These are phyloP conservation scores for Chiroxiphia lanceolata DNA, from an alignment of 2,797 vertebrate genomes.

Conservation along the genomic window DNA sequence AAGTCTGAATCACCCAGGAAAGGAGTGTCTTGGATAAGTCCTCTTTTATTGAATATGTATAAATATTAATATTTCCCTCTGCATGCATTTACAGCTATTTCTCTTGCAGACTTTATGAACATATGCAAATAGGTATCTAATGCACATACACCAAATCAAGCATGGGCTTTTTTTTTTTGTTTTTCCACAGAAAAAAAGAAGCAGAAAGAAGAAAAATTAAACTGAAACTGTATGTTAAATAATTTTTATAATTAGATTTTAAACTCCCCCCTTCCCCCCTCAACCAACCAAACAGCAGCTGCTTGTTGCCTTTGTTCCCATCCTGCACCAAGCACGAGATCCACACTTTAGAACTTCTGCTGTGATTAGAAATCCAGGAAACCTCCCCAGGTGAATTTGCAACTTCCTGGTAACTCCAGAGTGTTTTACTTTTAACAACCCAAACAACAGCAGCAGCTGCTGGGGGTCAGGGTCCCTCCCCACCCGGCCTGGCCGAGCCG, in stretches of 20 bases:
- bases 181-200: slow-evolving; percentile 4
- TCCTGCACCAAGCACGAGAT: neutral
- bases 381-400: neutral
- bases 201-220: neutral
- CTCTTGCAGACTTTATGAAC: slow-evolving; percentile 20
- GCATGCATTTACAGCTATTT: slow-evolving; percentile 24
- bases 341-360: neutral
- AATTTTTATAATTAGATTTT: neutral
- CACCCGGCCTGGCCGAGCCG: neutral
- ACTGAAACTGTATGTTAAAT: neutral
- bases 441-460: neutral
- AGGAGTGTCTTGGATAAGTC: neutral
- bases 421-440: neutral
- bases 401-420: neutral
- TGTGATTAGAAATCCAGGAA: neutral
- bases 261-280: too few species aligned
- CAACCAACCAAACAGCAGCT: neutral
- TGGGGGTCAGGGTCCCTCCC: neutral
- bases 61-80: slow-evolving; percentile 46
- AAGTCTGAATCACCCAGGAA: slow-evolving; percentile 11
- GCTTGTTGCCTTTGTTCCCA: neutral
- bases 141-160: slow-evolving; percentile 15
- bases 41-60: slow-evolving; percentile 47
- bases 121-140: neutral
- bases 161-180: neutral